These are phyloP conservation scores for Deilephila elpenor DNA, from an alignment of 2,888 invertebrate species.

Conservation along the genomic window DNA sequence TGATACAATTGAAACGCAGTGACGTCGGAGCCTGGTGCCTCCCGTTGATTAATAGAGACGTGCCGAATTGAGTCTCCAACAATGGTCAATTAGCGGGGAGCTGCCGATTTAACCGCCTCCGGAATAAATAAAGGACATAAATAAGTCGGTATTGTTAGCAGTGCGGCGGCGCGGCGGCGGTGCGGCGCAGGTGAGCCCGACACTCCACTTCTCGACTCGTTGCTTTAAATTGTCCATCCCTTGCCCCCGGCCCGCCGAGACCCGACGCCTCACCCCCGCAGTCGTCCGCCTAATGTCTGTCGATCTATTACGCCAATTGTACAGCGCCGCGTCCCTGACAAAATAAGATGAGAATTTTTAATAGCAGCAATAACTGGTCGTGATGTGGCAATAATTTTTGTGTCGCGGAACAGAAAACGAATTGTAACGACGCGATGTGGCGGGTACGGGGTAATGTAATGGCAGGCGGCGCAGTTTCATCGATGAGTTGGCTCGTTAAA, in stretches of 20 bases:
- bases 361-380: conserved; percentile 60
- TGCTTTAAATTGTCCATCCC: conserved; percentile 42
- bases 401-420: conserved; percentile 40
- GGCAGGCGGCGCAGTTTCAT: conserved; percentile 40
- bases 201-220: conserved; percentile 46
- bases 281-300: conserved; percentile 50
- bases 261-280: conserved; percentile 30
- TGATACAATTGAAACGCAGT: neutral
- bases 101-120: conserved; percentile 50
- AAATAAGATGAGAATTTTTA: conserved; percentile 67
- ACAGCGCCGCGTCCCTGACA: conserved; percentile 64
- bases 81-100: conserved; percentile 59
- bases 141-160: conserved; percentile 38
- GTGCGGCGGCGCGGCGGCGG: conserved; percentile 9
- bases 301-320: conserved; percentile 65
- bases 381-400: conserved; percentile 56
- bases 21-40: conserved; percentile 17
- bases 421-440: conserved; percentile 55
- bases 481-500: conserved; percentile 34
- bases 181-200: conserved; percentile 54
- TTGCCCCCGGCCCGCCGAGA: neutral
- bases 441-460: conserved; percentile 36
- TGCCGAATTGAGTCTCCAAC: conserved; percentile 37
- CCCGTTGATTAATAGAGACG: conserved; percentile 33
- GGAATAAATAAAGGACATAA: conserved; percentile 58